Conservation (phyloP, 1,140 invertebrate genomes). For the Piezodorus guildinii region DNA sequence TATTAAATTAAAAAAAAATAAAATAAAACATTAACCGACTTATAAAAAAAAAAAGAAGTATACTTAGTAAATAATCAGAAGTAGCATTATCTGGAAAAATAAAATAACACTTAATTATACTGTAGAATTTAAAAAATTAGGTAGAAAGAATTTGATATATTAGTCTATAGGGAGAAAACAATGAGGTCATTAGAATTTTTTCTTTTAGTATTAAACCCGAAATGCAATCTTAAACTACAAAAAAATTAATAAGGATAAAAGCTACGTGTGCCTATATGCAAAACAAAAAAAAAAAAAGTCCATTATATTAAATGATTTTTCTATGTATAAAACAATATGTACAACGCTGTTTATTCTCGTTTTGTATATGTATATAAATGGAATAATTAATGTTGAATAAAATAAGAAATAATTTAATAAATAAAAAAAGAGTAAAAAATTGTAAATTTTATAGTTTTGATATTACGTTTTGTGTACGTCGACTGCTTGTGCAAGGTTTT, state of each 20-base stretch:
- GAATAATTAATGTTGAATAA: not conserved
- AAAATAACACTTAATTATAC: too few relatives aligned
- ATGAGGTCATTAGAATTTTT: constrained; percentile 8
- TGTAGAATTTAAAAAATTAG: too few relatives aligned
- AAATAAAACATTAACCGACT: too few relatives aligned
- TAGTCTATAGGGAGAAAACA: constrained; percentile 4
- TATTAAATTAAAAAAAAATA: too few relatives aligned
- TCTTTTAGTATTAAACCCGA: not conserved
- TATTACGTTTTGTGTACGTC: constrained; percentile 12
- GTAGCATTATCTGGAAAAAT: too few relatives aligned
- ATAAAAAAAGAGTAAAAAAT: not conserved
- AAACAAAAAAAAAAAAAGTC: too few relatives aligned
- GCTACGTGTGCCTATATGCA: constrained; percentile 11
- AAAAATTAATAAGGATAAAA: not conserved
- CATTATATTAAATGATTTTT: constrained; percentile 1
- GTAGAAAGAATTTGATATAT: too few relatives aligned
- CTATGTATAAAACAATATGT: constrained; percentile 5
- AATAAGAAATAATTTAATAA: too few relatives aligned
- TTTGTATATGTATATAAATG: constrained; percentile 8
- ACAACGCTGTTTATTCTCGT: constrained; percentile 12
- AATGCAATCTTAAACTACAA: not conserved
- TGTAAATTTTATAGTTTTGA: constrained; percentile 16
- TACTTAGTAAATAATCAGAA: too few relatives aligned
- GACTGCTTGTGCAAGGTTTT: constrained; percentile 12
- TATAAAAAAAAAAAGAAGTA: too few relatives aligned